A percentile compares a stretch with the other conserved stretches of the same genome.
These are phyloP conservation scores for Zaprionus nigranus DNA, from an alignment of 1,140 invertebrate genomes.

Conservation along the genomic window DNA sequence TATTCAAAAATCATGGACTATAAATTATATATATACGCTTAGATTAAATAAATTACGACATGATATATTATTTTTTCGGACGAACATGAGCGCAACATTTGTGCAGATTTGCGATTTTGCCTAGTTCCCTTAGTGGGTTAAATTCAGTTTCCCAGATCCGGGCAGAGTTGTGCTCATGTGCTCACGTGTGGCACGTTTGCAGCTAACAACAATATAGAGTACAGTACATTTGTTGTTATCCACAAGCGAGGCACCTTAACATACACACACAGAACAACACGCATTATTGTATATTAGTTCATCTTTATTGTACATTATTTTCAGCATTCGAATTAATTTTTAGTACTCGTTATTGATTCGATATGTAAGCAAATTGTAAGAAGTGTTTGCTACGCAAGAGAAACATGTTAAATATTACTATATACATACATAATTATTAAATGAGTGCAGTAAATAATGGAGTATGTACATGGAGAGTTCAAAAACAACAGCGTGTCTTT, in stretches of 20 bases:
- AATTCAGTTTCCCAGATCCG: constrained; percentile 70
- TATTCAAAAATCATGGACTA: constrained; percentile 33
- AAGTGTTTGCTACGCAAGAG: constrained; percentile 37
- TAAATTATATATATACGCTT: constrained; percentile 13
- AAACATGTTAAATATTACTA: constrained; percentile 53
- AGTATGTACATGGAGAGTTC: constrained; percentile 47
- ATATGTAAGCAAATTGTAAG: constrained; percentile 65
- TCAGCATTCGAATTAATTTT: constrained; percentile 55
- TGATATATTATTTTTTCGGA: constrained; percentile 16
- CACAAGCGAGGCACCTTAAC: constrained; percentile 38
- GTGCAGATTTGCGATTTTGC: constrained; percentile 65
- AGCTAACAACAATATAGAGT: constrained; percentile 24
- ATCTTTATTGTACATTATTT: constrained; percentile 62
- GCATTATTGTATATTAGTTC: constrained; percentile 61
- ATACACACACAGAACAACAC: constrained; percentile 1
- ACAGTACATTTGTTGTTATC: constrained; percentile 19
- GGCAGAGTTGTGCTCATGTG: constrained; percentile 44
- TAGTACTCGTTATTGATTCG: constrained; percentile 65
- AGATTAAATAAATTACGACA: constrained; percentile 20
- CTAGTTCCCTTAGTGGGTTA: constrained; percentile 79
- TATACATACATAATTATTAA: constrained; percentile 37
- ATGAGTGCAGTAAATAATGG: constrained; percentile 41
- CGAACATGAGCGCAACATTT: constrained; percentile 37
- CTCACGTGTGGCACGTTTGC: constrained; percentile 38
- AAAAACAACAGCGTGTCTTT: constrained; percentile 4